Percentiles rank a stretch among this genome's conserved stretches.
Evolutionary conservation across 1,140 invertebrate species (phyloP).

Genomic region (Drosophila kepulauana): DNA sequence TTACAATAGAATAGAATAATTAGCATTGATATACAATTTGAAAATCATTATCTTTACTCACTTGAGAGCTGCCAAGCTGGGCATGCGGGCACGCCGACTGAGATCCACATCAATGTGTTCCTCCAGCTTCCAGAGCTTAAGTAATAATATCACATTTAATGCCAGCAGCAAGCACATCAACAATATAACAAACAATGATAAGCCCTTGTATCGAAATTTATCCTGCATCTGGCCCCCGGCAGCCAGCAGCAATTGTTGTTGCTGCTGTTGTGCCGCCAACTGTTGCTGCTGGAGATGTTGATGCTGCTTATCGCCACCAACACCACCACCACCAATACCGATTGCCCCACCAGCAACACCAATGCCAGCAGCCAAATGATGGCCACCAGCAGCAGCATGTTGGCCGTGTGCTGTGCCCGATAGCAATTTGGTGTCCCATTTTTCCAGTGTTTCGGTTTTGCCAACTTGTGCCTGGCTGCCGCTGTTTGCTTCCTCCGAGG

Average conservation of each 20-base stretch:
- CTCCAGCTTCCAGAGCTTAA: constrained; percentile 92
- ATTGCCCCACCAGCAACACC: constrained; percentile 11
- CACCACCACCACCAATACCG: constrained; percentile 15
- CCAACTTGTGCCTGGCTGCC: constrained; percentile 40
- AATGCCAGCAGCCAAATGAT: constrained; percentile 25
- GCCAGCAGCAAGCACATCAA: constrained; percentile 89
- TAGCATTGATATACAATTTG: too few species aligned
- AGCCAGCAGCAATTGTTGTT: constrained; percentile 51
- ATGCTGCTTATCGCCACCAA: constrained; percentile 38
- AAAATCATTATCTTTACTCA: constrained; percentile 26
- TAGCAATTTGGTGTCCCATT: constrained; percentile 47
- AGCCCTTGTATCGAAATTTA: constrained; percentile 70
- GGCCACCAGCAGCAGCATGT: constrained; percentile 21
- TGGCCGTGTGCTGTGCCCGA: constrained; percentile 28
- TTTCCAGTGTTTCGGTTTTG: constrained; percentile 58
- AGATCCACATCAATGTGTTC: constrained; percentile 84
- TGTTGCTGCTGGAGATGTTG: constrained; percentile 38
- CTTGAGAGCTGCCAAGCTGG: constrained; percentile 72
- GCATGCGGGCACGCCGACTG: constrained; percentile 82
- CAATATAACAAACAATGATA: constrained; percentile 87
- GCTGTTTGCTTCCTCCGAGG: constrained; percentile 61
- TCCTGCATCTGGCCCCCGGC: constrained; percentile 49
- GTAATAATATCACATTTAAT: constrained; percentile 92
- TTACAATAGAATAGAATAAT: background rate
- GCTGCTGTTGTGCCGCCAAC: constrained; percentile 51